phyloP scores from a whole-genome alignment of 2,113 vertebrate genomes.

The Lates calcarifer region DNA sequence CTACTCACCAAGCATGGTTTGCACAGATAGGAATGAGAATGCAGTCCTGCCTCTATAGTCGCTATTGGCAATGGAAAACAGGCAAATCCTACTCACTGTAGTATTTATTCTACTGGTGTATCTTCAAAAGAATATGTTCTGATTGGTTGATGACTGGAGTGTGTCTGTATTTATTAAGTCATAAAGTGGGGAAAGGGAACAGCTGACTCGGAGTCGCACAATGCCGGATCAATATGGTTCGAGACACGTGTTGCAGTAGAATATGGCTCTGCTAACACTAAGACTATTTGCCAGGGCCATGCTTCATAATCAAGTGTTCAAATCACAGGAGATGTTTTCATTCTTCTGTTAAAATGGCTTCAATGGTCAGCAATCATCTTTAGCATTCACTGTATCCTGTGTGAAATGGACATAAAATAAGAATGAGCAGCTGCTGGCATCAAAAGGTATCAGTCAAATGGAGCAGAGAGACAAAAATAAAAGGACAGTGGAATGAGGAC shows the following conservation, averaged over 20 bases:
- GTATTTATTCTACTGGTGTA: slow-evolving; percentile 33
- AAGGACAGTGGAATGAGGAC: slow-evolving; percentile 56
- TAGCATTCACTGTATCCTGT: slow-evolving; percentile 18
- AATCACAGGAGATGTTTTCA: slow-evolving; percentile 44
- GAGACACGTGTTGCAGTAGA: slow-evolving; percentile 23
- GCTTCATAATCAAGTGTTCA: slow-evolving; percentile 44
- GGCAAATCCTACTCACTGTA: slow-evolving; percentile 4
- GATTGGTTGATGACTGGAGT: slow-evolving; percentile 32
- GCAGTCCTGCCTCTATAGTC: not conserved
- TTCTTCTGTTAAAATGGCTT: slow-evolving; percentile 28
- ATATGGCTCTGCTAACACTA: slow-evolving; percentile 6
- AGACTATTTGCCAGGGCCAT: not conserved
- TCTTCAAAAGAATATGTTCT: slow-evolving; percentile 18
- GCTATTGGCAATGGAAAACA: slow-evolving; percentile 22
- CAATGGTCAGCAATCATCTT: slow-evolving; percentile 27
- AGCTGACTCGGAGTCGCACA: slow-evolving; percentile 54
- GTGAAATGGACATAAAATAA: slow-evolving; percentile 71
- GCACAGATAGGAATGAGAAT: slow-evolving; percentile 13
- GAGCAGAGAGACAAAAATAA: slow-evolving; percentile 60
- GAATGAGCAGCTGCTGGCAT: slow-evolving; percentile 66
- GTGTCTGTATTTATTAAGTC: slow-evolving; percentile 45
- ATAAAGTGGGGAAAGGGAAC: slow-evolving; percentile 45
- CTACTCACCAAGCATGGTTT: slow-evolving; percentile 19
- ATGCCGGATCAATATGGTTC: slow-evolving; percentile 39
- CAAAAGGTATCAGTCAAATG: slow-evolving; percentile 69